Evolutionary conservation across 2,113 vertebrate species (phyloP).

Genomic region (Paramormyrops kingsleyae): DNA sequence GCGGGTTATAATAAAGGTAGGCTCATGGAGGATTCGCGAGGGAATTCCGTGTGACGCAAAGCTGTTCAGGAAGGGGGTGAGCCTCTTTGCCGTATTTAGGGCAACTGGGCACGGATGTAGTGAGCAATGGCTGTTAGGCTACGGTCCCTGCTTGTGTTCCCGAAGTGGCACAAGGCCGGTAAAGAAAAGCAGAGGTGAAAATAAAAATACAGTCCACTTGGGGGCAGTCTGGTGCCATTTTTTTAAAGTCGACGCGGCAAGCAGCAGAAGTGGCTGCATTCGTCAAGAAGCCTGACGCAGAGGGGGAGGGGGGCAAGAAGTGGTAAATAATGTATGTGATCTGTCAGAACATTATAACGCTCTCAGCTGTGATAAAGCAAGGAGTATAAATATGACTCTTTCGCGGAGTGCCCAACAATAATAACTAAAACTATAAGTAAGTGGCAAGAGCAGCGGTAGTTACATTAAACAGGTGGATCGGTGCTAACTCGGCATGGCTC

Average conservation of each 20-base stretch:
- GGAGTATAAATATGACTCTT: conserved; percentile 46
- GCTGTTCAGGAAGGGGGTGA: neutral
- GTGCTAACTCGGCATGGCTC: neutral
- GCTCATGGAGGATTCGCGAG: neutral
- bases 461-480: conserved; percentile 12
- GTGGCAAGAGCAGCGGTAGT: neutral
- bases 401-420: conserved; percentile 41
- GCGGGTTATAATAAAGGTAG: neutral
- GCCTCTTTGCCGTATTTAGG: neutral
- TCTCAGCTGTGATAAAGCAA: conserved; percentile 40
- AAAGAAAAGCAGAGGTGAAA: neutral
- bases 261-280: conserved; percentile 6
- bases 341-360: conserved; percentile 45
- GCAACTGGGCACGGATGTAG: neutral
- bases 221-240: conserved; percentile 12
- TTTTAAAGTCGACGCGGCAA: neutral
- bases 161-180: neutral
- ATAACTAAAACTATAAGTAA: conserved; percentile 32
- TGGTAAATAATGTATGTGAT: conserved; percentile 55
- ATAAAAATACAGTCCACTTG: neutral
- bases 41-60: neutral
- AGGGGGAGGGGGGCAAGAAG: conserved; percentile 30
- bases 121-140: neutral
- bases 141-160: neutral
- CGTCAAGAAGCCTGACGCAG: conserved; percentile 14